Evolutionary conservation across 2,888 invertebrate genomes (phyloP).

Genomic region (Cartodere bifasciata): DNA sequence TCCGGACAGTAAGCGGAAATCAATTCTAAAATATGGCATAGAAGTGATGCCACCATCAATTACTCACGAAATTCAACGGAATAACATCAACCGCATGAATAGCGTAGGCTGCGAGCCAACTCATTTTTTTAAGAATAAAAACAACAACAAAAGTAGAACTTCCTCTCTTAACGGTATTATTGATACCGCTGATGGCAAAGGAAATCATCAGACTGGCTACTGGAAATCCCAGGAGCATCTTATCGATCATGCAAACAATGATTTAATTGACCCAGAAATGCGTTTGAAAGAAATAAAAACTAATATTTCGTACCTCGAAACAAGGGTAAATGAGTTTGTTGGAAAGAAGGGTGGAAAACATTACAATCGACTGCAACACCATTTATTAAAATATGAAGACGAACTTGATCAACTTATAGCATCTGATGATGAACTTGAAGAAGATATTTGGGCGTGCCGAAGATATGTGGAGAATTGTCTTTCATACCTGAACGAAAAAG

Average conservation of each 20-base stretch:
- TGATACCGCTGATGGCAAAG: too few relatives aligned
- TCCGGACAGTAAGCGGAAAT: conserved; percentile 10
- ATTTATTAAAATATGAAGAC: conserved; percentile 1
- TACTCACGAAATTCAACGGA: conserved; percentile 1
- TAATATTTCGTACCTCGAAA: conserved; percentile 9
- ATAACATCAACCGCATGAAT: conserved; percentile 6
- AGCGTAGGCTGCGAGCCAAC: too few relatives aligned
- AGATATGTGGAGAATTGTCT: conserved; percentile 10
- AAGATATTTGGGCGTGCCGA: conserved; percentile 6
- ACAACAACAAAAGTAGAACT: too few relatives aligned
- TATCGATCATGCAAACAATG: too few relatives aligned
- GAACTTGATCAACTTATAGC: conserved; percentile 8
- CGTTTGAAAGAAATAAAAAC: conserved; percentile 8
- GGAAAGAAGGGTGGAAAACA: conserved; percentile 10
- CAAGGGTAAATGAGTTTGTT: conserved; percentile 10
- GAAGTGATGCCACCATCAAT: conserved; percentile 7
- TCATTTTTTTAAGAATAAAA: too few relatives aligned
- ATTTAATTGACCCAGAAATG: too few relatives aligned
- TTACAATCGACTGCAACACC: conserved; percentile 7
- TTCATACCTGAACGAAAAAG: conserved; percentile 8
- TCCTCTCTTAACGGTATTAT: too few relatives aligned
- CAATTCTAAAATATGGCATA: conserved; percentile 12
- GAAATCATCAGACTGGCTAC: too few relatives aligned
- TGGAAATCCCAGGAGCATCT: too few relatives aligned
- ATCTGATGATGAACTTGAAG: conserved; percentile 4